Evolutionary conservation across 2,888 invertebrate genomes (phyloP).

Genomic region (Eristalinus aeneus): DNA sequence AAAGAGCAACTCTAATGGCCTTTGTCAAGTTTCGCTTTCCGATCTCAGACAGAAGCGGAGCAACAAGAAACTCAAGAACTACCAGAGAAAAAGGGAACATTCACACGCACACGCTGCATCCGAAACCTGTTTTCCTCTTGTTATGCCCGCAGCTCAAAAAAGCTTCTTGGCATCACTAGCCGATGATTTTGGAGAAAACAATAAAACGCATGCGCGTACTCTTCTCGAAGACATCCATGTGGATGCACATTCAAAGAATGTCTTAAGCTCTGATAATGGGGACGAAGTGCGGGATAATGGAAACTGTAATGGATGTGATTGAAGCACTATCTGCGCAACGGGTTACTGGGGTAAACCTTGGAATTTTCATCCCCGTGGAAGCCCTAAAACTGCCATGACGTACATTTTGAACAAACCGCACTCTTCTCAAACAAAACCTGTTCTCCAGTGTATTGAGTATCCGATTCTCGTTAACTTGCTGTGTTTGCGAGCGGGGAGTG

Average conservation of each 20-base stretch:
- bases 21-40: slow-evolving; percentile 67
- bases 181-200: slow-evolving; percentile 33
- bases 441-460: background rate
- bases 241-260: slow-evolving; percentile 5
- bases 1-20: slow-evolving; percentile 42
- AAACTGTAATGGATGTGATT: slow-evolving; percentile 2
- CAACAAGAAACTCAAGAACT: slow-evolving; percentile 56
- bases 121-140: slow-evolving; percentile 58
- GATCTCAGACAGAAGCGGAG: slow-evolving; percentile 46
- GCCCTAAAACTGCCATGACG: slow-evolving; percentile 8
- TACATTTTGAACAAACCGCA: background rate
- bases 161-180: slow-evolving; percentile 40
- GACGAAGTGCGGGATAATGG: background rate
- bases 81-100: slow-evolving; percentile 17
- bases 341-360: slow-evolving; percentile 53
- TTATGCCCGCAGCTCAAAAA: slow-evolving; percentile 21
- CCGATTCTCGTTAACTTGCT: background rate
- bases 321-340: slow-evolving; percentile 47
- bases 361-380: background rate
- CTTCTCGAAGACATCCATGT: slow-evolving; percentile 4
- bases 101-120: slow-evolving; percentile 37
- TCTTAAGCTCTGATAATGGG: no score
- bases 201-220: slow-evolving; percentile 20
- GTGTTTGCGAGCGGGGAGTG: slow-evolving; percentile 36
- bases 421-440: background rate